Evolutionary conservation across 2,113 vertebrate species (phyloP), one percentile per base, ranked within the genome.

Genomic region (Abramis brama): DNA sequence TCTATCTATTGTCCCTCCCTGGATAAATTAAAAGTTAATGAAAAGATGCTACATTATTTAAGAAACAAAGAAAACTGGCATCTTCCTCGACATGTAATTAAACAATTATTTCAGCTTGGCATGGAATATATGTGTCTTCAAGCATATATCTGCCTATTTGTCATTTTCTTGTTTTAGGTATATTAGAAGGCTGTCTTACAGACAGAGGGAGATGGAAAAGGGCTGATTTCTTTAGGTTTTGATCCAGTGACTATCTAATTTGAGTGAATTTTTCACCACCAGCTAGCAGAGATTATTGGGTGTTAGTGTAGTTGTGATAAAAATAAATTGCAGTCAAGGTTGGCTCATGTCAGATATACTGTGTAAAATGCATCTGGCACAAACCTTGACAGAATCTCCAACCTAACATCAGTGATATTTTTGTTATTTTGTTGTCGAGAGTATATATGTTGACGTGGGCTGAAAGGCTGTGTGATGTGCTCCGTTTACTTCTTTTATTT

Each of bases 261-360:
- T 36, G 50, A 78, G 19, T 13, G 66, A 9, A 15, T 60, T 64
- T 47, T 57, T 57, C 19, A 55, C 52, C 17, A 19, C 15, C 52
- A 19, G 52, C 39, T 71, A 33, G 33, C 39, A 30, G 64, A 84
- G 75, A 79, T 64, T 73, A 62, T 52, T 33, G 47, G 47, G 11
- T 50, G 81, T 64, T 57, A 30, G 12, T 9, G 45, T 55, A 33
- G 45, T 57, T 84, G 50, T 74, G n/a, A 66, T 47, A 8, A 84
- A 55, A 79, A 80, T 45, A 19, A 86, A 80, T 47, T 43, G 70
- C 78, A 82, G 78, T 85, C 71, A 85, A 52, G 36, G 62, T 30
- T 84, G 36, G 27, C 68, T 50, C 79, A 27, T 79, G 43, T 78
- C 60, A 77, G 60, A 68, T 70, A 76, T 57, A 12, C 8, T 25